Evolutionary conservation across 1,140 invertebrate genomes (phyloP).

Genomic region (Pseudomyrmex flavicornis): DNA sequence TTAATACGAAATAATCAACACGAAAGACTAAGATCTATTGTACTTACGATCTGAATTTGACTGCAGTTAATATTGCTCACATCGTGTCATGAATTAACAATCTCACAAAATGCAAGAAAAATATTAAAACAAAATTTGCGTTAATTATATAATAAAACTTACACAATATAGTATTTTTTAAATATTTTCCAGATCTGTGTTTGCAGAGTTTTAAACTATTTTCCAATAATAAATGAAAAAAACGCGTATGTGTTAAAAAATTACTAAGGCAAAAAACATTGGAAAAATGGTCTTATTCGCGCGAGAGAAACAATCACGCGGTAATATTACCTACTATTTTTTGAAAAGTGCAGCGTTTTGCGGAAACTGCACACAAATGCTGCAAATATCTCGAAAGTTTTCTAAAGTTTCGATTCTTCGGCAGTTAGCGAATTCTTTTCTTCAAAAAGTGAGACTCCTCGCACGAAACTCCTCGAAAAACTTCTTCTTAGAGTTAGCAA

Average conservation of each 20-base stretch:
- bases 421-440: slow-evolving; percentile 31
- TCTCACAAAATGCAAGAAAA: too few relatives aligned
- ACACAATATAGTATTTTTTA: too few relatives aligned
- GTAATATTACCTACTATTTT: not conserved
- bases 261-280: not conserved
- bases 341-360: slow-evolving; percentile 4
- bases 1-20: not conserved
- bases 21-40: not conserved
- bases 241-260: too few relatives aligned
- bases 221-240: too few relatives aligned
- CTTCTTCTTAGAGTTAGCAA: slow-evolving; percentile 37
- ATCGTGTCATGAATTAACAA: too few relatives aligned
- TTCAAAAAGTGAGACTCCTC: slow-evolving; percentile 18
- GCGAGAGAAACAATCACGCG: not conserved
- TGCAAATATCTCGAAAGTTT: slow-evolving; percentile 26
- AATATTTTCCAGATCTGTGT: too few relatives aligned
- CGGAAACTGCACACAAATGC: not conserved
- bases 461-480: slow-evolving; percentile 42
- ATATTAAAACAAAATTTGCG: too few relatives aligned
- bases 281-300: not conserved
- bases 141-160: too few relatives aligned
- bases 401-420: slow-evolving; percentile 34
- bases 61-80: not conserved
- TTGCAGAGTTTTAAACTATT: too few relatives aligned
- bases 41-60: not conserved